A percentile compares a stretch with the other conserved stretches of the same genome.
phyloP scores from a whole-genome alignment of 2,113 vertebrate genomes.

The Petromus typicus region DNA sequence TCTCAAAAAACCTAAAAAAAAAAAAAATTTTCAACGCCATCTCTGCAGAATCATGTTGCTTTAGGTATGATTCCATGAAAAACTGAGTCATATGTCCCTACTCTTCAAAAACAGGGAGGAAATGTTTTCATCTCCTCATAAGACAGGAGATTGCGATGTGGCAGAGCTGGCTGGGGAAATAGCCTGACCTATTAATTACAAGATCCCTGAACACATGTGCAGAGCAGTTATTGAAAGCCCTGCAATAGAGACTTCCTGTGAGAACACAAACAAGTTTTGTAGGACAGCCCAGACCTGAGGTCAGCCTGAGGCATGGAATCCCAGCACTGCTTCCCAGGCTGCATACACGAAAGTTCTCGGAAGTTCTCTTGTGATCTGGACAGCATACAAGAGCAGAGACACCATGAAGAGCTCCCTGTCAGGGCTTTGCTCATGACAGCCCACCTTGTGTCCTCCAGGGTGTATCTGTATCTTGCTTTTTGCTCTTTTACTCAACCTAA shows the following conservation, averaged over 20 bases:
- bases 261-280: background rate
- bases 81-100: background rate
- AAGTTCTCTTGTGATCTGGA: background rate
- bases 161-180: background rate
- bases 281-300: background rate
- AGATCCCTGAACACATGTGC: background rate
- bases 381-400: background rate
- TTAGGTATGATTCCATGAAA: conserved; percentile 2
- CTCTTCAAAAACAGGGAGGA: background rate
- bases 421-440: background rate
- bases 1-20: too few relatives aligned
- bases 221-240: background rate
- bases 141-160: background rate
- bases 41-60: background rate
- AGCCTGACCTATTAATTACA: background rate
- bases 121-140: background rate
- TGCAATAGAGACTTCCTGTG: background rate
- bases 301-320: background rate
- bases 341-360: background rate
- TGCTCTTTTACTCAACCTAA: background rate
- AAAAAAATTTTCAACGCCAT: background rate
- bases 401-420: background rate
- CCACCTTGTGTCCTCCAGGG: background rate
- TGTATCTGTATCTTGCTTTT: background rate
- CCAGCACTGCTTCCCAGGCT: background rate